Conservation (phyloP, 1,140 invertebrate genomes). For the Caenorhabditis brenneri region DNA sequence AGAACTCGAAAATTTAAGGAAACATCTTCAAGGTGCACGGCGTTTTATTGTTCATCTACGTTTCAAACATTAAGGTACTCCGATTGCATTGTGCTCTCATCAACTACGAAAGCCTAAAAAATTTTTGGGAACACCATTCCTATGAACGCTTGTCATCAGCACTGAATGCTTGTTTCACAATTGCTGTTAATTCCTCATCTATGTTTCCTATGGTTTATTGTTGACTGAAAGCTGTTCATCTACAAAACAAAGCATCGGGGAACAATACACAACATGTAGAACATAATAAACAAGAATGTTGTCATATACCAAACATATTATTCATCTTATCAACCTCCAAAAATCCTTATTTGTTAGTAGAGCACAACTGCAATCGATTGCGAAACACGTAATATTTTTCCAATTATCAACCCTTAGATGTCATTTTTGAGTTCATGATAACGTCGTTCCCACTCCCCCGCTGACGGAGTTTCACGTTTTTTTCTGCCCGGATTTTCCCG, state of each 20-base stretch:
- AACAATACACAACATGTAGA: background rate
- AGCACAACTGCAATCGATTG: background rate
- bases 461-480: background rate
- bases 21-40: no score
- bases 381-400: constrained; percentile 2
- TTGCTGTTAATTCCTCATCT: no score
- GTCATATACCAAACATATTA: background rate
- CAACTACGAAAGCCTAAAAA: no score
- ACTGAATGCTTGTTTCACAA: no score
- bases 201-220: background rate
- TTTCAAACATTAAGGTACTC: no score
- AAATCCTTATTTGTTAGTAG: background rate
- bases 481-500: background rate
- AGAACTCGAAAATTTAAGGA: no score
- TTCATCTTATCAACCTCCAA: background rate
- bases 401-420: constrained; percentile 30
- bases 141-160: no score
- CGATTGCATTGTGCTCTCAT: no score
- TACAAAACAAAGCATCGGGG: background rate
- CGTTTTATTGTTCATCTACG: no score
- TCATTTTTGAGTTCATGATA: constrained; percentile 28
- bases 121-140: no score
- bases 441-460: constrained; percentile 10
- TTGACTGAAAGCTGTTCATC: background rate
- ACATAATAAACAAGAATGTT: background rate